Conservation (phyloP, 2,888 invertebrate genomes). For the Tipula confusa region DNA sequence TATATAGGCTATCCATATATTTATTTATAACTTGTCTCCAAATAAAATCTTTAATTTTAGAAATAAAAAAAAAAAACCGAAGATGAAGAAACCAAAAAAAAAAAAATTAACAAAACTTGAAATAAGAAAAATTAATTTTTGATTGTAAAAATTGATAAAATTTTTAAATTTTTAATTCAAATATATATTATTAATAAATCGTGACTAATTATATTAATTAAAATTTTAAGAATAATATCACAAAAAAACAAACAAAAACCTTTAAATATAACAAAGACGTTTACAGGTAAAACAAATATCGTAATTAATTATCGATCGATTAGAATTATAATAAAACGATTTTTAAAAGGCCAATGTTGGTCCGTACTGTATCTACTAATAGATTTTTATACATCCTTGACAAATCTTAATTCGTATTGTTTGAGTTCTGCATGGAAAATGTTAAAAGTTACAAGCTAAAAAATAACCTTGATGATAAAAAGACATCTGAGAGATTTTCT, state of each 20-base stretch:
- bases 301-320: conserved; percentile 20
- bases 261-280: conserved; percentile 20
- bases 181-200: not conserved
- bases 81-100: not conserved
- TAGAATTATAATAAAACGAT: not conserved
- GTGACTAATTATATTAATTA: conserved; percentile 25
- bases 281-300: not conserved
- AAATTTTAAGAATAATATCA: too few species aligned
- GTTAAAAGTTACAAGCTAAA: too few species aligned
- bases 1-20: not conserved
- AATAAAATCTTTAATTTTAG: conserved; percentile 1
- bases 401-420: too few species aligned
- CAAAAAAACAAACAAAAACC: not conserved
- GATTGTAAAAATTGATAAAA: conserved; percentile 25
- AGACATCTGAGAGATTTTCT: too few species aligned
- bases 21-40: not conserved
- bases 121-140: conserved; percentile 21
- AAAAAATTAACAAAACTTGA: not conserved
- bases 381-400: too few species aligned
- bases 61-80: not conserved
- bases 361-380: too few species aligned
- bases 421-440: too few species aligned
- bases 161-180: conserved; percentile 8
- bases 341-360: too few species aligned
- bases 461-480: too few species aligned